Evolutionary conservation across 1,140 invertebrate genomes (phyloP).

Genomic region (Cherax quadricarinatus): DNA sequence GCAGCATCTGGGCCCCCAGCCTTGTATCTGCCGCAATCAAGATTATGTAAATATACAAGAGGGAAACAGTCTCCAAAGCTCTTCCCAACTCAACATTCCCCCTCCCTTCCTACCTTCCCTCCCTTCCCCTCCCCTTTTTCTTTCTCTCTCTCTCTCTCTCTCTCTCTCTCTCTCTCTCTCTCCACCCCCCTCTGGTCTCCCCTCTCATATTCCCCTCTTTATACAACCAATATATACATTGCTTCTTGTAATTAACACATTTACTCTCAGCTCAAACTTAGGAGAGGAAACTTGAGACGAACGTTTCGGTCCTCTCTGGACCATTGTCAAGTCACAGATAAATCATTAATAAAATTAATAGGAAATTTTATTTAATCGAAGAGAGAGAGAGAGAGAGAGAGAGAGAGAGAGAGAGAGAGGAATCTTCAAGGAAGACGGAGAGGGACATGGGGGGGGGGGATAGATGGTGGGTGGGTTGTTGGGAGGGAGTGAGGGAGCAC

Average conservation of each 20-base stretch:
- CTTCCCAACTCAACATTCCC: neutral
- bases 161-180: no score
- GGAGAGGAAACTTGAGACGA: no score
- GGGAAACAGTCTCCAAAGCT: neutral
- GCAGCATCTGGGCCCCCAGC: neutral
- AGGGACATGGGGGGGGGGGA: neutral
- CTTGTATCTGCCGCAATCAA: conserved; percentile 42
- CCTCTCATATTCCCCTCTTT: conserved; percentile 14
- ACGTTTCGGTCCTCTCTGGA: no score
- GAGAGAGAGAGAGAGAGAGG: conserved; percentile 27
- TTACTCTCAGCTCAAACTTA: neutral
- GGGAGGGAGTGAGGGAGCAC: neutral
- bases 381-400: conserved; percentile 33
- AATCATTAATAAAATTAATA: no score
- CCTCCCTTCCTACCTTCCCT: neutral
- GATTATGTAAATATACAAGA: conserved; percentile 30
- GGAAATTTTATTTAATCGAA: neutral
- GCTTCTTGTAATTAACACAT: conserved; percentile 1
- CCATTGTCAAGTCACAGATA: no score
- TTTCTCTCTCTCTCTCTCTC: neutral
- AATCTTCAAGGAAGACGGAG: no score
- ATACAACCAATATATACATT: neutral
- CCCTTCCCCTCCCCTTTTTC: neutral
- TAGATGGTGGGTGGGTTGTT: neutral
- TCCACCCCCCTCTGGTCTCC: conserved; percentile 4